These are phyloP conservation scores for Hippasteria phrygiana DNA, from an alignment of 53 echinoderm and acorn worm species.

Conservation along the genomic window DNA sequence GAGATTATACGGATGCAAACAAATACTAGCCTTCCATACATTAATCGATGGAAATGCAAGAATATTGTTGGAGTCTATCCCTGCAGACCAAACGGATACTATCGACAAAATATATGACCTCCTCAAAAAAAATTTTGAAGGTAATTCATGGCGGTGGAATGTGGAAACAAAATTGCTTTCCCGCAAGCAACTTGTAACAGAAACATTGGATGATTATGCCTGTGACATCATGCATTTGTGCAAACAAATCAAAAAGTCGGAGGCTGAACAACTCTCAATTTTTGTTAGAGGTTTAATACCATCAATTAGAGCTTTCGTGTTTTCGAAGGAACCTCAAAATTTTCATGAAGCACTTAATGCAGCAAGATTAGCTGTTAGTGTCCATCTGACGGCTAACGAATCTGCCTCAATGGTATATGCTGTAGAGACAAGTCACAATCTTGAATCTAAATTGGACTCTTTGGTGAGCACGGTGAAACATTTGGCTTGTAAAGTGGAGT, in stretches of 20 bases:
- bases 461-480: not conserved
- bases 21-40: slow-evolving; percentile 30
- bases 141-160: slow-evolving; percentile 30
- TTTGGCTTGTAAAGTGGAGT: slow-evolving; percentile 9
- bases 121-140: slow-evolving; percentile 20
- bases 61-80: slow-evolving; percentile 34
- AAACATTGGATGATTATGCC: slow-evolving; percentile 40
- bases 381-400: not conserved
- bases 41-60: slow-evolving; percentile 31
- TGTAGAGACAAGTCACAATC: not conserved
- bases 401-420: not conserved
- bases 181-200: slow-evolving; percentile 17
- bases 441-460: slow-evolving; percentile 28
- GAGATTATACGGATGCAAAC: slow-evolving; percentile 45
- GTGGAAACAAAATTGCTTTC: slow-evolving; percentile 51
- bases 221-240: slow-evolving; percentile 55
- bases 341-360: slow-evolving; percentile 49
- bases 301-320: slow-evolving; percentile 23
- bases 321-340: slow-evolving; percentile 23
- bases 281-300: slow-evolving; percentile 42
- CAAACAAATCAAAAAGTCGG: slow-evolving; percentile 37
- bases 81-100: slow-evolving; percentile 14
- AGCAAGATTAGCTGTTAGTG: slow-evolving; percentile 2
- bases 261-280: slow-evolving; percentile 39
- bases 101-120: not conserved